phyloP scores from a whole-genome alignment of 2,113 vertebrate species.

The Oplegnathus fasciatus region DNA sequence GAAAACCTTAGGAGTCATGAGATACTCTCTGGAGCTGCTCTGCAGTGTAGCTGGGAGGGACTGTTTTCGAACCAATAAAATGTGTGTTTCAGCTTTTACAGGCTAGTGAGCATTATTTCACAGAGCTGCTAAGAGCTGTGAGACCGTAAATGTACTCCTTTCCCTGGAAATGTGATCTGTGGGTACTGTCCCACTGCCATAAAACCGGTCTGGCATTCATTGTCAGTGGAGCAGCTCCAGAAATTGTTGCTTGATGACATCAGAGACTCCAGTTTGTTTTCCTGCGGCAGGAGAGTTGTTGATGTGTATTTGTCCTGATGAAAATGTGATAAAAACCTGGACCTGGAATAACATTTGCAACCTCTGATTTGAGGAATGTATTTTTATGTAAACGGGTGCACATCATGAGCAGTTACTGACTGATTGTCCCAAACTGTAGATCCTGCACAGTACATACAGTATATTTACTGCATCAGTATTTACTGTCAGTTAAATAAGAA shows the following conservation, averaged over 20 bases:
- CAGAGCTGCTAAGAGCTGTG: constrained; percentile 40
- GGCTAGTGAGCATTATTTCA: constrained; percentile 53
- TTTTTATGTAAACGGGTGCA: neutral
- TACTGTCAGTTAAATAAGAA: neutral
- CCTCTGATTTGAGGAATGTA: neutral
- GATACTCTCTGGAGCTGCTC: constrained; percentile 10
- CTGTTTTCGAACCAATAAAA: constrained; percentile 56
- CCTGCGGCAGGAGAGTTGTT: constrained; percentile 22
- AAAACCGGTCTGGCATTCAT: constrained; percentile 60
- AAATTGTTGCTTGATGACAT: constrained; percentile 65
- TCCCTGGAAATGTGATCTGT: constrained; percentile 68
- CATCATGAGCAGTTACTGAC: neutral
- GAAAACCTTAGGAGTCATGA: neutral
- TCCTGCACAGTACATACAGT: neutral
- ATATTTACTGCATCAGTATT: no score
- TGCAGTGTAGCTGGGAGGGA: constrained; percentile 5
- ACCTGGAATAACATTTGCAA: neutral
- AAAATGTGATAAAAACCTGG: constrained; percentile 7
- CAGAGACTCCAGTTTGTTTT: constrained; percentile 44
- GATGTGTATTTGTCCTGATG: neutral
- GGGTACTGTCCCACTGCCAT: constrained; percentile 48
- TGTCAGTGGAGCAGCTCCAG: constrained; percentile 56
- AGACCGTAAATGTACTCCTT: constrained; percentile 36
- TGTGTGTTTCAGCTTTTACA: constrained; percentile 56
- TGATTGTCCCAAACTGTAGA: neutral